Base-by-base conservation (phyloP, 2,797 vertebrate species). In the Pantherophis vulpinus region DNA sequence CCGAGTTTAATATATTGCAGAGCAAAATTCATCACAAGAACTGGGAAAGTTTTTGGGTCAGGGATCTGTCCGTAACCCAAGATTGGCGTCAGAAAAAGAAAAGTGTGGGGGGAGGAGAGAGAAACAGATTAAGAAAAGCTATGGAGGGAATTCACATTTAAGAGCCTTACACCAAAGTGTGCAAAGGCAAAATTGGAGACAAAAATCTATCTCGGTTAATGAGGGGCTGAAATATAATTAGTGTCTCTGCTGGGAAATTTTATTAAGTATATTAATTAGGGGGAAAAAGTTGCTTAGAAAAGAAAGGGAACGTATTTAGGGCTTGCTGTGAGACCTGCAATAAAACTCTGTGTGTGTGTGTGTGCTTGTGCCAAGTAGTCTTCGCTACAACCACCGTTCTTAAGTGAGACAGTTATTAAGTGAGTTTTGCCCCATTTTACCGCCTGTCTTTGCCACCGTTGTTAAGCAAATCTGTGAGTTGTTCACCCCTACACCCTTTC, bases 21-120 rank as follows among this genome's bases (percentile, higher is more conserved):
- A 51, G n/a, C 13, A 6, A 32, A 32, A 70, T 6, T 32, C 13
- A 0, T 32, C 11, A 6, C 66, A 6, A 70, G 5, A 14, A 12
- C 29, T n/a, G 66, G 66, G 1, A 70, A 70, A 6, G 5, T 16
- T 6, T 14, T 70, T 70, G 5, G 29, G 6, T 32, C 13, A 2
- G 66, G 66, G 66, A 70, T 70, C 5, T 16, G 13, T 70, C 66
- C 2, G 2, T 66, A 32, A 70, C n/a, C 5, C 25, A 32, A 70
- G 66, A 70, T 8, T 18, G 66, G 14, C 1, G 10, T 70, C n/a
- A 7, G n/a, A 2, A n/a, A n/a, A 61, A 61, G 29, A 63, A 23
- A 59, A 20, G 42, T 47, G 18, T 0, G 58, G 5, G 1, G 6
- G 6, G 8, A 2, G 23, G 59, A 2, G 1, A 4, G 29, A 12